Base-by-base conservation (phyloP, 2,113 vertebrate species). In the Bos javanicus region DNA sequence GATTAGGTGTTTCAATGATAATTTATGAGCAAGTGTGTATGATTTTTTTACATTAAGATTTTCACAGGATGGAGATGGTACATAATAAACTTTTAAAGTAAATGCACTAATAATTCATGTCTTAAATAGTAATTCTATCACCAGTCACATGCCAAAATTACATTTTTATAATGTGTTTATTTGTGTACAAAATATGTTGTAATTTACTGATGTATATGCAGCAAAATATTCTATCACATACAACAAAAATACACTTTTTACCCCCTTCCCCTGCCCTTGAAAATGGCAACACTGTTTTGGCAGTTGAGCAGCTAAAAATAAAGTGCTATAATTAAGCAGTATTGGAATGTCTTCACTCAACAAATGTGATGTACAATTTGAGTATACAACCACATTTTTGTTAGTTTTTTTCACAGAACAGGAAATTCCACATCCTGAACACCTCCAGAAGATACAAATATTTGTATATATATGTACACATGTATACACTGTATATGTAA, bases 221-320 rank as follows among this genome's bases (percentile, higher is more conserved):
- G 98, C 98, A 98, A 99, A 99, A 97, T 99, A 98, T 90, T 97
- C 97, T 97, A 39, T 98, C 95, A 99, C 97, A 98, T 97, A 98
- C 46, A 98, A 97, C 23, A 98, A 98, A 98, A 98, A 98, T 74
- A 99, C 98, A 98, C 98, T 93, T 97, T 97, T 96, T 90, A 96
- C 67, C 97, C 64, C 90, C 87, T 97, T 85, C 97, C 94, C 98
- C 96, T 97, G 97, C 92, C 98, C 97, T 98, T 98, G 97, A 97
- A 99, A 98, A 98, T 98, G 96, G 99, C 99, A 99, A 99, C 99
- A 99, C 99, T 99, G 99, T 99, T 99, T 99, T 99, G 99, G 99
- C 99, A 99, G 99, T 98, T 99, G 92, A 99, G 99, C 99, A 99
- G 99, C 99, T 99, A 98, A 95, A 98, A 99, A 99, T 99, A 99